Percentiles rank a stretch among this genome's conserved stretches.
Conservation (phyloP, 2,797 vertebrate species). For the Oreochromis grahami region DNA sequence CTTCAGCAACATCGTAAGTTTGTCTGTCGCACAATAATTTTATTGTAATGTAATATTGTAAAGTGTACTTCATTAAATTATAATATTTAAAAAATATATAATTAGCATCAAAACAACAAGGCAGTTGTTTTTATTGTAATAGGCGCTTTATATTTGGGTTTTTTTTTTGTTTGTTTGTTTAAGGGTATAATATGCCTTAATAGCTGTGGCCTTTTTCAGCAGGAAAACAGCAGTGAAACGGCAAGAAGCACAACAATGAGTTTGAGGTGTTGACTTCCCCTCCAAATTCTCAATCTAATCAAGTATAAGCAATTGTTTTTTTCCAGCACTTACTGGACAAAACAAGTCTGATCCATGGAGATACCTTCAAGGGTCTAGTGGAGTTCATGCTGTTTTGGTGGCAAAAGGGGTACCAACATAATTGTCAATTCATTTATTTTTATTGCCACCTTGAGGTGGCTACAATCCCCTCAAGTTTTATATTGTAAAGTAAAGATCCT, state of each 20-base stretch:
- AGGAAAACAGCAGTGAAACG: background rate
- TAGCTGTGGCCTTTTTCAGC: background rate
- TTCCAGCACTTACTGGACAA: background rate
- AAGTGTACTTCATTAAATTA: background rate
- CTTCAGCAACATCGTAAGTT: slow-evolving; percentile 87
- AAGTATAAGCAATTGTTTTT: background rate
- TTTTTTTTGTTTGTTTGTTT: background rate
- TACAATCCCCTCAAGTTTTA: background rate
- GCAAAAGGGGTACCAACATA: background rate
- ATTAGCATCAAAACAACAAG: background rate
- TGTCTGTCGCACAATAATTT: background rate
- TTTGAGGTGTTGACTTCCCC: background rate
- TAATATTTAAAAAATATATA: background rate
- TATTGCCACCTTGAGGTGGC: background rate
- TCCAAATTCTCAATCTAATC: background rate
- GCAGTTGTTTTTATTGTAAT: background rate
- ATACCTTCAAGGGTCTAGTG: background rate
- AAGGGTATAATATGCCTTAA: background rate
- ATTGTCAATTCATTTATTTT: background rate
- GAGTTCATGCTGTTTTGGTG: background rate
- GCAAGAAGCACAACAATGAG: background rate
- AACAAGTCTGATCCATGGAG: background rate
- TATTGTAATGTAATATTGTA: background rate
- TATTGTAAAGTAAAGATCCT: background rate
- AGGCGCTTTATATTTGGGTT: background rate